phyloP scores from a whole-genome alignment of 2,797 vertebrate genomes.

The Numenius phaeopus region DNA sequence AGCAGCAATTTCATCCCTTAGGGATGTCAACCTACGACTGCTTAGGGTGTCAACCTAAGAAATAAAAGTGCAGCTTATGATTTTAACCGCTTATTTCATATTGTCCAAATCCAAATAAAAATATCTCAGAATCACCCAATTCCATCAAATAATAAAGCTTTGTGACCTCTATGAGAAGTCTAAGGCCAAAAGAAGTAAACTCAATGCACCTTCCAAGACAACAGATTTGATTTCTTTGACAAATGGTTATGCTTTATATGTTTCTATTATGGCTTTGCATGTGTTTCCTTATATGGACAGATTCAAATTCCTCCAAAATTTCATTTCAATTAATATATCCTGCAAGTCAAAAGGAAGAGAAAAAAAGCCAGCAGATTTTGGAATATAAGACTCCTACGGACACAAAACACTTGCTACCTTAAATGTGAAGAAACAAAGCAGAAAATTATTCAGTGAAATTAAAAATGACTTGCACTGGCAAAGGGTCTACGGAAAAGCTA shows the following conservation, averaged over 20 bases:
- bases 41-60: not conserved
- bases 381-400: not conserved
- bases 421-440: conserved; percentile 24
- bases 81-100: not conserved
- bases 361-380: not conserved
- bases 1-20: not conserved
- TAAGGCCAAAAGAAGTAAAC: not conserved
- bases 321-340: not conserved
- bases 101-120: not conserved
- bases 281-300: not conserved
- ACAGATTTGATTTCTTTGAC: not conserved
- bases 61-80: not conserved
- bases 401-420: conserved; percentile 1
- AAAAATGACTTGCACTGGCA: conserved; percentile 23
- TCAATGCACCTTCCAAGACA: not conserved
- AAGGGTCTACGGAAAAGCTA: not conserved
- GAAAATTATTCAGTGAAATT: not conserved
- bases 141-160: not conserved
- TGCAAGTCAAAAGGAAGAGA: not conserved
- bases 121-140: not conserved
- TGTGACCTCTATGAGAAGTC: not conserved
- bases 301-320: not conserved
- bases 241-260: not conserved
- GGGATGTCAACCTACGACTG: not conserved
- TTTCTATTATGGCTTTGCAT: not conserved